Base-by-base conservation (phyloP, 2,113 vertebrate species). In the Cyprinodon variegatus region DNA sequence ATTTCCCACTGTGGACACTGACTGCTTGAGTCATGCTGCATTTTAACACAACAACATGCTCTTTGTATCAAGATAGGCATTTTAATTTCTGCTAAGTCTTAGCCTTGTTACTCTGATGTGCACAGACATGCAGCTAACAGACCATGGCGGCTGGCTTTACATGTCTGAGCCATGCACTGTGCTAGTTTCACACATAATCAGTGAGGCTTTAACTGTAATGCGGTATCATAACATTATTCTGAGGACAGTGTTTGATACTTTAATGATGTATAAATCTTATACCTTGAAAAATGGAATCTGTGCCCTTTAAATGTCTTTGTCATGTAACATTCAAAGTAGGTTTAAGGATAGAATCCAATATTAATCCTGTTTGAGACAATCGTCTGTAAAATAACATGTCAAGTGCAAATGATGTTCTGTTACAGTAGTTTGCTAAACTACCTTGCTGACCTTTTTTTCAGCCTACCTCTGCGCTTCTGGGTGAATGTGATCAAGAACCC, bases 401-500 rank as follows among this genome's bases (percentile, higher is more conserved):
- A 65, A 65, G 9, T 57, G 53, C 62, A 62, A 17, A 68, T 62
- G 8, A 0, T 77, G 15, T 40, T 43, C 3, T 20, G 17, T 57
- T 61, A 5, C 41, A 41, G 17, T 36, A 48, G 20, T 53, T 72
- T 22, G 4, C 59, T 67, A 40, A 87, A 68, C 20, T 37, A 4
- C 15, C 48, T 60, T 78, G 17, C 71, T 65, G 20, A 76, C 38
- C 48, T 40, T 50, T 13, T 50, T n/a, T 61, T 8, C 93, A 99
- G 98, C 93, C 93, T 99, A 86, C 97, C 97, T 1, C 88, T 99
- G 88, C 83, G 97, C 68, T 99, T 99, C 85, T 99, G 97, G 97
- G 98, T 99, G 14, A 99, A 99, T 88, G 97, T 99, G 95, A 99
- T 99, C 93, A 99, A 99, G 94, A 99, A 99, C 87, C 97, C 98